Conservation (phyloP, 1,140 invertebrate species). For the Pomacea maculata region DNA sequence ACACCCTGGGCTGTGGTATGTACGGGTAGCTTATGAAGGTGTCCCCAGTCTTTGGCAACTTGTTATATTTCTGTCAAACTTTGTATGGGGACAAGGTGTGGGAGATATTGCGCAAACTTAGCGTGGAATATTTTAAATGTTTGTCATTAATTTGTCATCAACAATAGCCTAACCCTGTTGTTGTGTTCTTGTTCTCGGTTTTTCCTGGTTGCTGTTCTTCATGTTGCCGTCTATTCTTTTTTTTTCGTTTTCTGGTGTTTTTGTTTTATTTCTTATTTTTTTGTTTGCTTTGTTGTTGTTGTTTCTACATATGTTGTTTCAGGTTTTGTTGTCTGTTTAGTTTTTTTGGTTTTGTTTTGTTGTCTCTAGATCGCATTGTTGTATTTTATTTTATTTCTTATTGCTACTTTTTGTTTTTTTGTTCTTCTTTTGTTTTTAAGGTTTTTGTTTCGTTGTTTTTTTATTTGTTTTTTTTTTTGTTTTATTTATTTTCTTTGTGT, state of each 20-base stretch:
- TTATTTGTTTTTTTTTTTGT: background rate
- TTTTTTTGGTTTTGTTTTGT: background rate
- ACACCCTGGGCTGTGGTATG: no score
- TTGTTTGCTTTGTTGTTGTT: slow-evolving; percentile 11
- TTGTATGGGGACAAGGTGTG: no score
- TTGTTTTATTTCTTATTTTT: slow-evolving; percentile 16
- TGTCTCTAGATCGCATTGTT: background rate
- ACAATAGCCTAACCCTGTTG: no score
- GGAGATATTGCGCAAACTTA: no score
- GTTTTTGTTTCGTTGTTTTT: slow-evolving; percentile 4
- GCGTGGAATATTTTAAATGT: no score
- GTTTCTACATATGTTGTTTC: slow-evolving; percentile 7
- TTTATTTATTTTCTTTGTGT: slow-evolving; percentile 3
- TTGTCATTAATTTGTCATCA: no score
- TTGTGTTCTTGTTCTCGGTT: background rate
- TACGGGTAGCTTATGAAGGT: no score
- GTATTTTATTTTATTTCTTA: background rate
- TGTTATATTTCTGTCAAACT: no score
- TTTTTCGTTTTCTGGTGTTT: background rate
- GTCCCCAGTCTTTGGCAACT: no score
- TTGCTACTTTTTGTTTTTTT: slow-evolving; percentile 1
- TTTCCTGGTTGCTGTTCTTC: background rate
- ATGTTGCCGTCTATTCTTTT: background rate
- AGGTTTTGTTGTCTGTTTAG: slow-evolving; percentile 5
- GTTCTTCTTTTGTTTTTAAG: slow-evolving; percentile 1